Evolutionary conservation across 2,888 invertebrate genomes (phyloP).

Genomic region (Fissipunctia ypsillon): DNA sequence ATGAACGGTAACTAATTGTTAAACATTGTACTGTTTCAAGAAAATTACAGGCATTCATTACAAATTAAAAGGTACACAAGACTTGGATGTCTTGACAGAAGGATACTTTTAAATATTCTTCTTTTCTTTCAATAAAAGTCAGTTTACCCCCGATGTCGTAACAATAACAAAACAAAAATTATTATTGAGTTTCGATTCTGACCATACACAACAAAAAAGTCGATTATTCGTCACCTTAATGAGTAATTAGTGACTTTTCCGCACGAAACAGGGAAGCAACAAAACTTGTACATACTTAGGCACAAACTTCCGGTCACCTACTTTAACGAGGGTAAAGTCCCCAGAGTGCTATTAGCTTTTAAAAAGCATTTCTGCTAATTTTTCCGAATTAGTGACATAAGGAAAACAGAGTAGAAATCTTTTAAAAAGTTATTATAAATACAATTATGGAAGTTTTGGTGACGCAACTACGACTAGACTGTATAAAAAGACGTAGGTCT

Average conservation of each 20-base stretch:
- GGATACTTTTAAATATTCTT: background rate
- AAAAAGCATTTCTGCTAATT: background rate
- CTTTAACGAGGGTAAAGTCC: background rate
- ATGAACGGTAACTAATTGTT: background rate
- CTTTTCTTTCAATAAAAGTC: background rate
- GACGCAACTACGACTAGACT: background rate
- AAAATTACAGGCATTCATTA: background rate
- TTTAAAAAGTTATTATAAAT: background rate
- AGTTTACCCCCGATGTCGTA: background rate
- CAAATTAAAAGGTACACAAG: background rate
- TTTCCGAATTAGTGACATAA: background rate
- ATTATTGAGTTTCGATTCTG: background rate
- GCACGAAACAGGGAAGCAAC: background rate
- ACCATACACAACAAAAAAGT: conserved; percentile 9
- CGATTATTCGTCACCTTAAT: conserved; percentile 5
- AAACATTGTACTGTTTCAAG: conserved; percentile 9
- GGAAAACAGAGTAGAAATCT: background rate
- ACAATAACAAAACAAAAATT: background rate
- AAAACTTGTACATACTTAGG: background rate
- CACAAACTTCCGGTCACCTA: background rate
- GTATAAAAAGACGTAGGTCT: background rate
- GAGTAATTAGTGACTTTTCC: conserved; percentile 1
- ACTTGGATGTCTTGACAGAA: background rate
- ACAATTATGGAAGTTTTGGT: background rate
- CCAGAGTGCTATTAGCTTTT: conserved; percentile 3